Base-by-base conservation (phyloP, 2,113 vertebrate genomes). In the Peromyscus polionotus region DNA sequence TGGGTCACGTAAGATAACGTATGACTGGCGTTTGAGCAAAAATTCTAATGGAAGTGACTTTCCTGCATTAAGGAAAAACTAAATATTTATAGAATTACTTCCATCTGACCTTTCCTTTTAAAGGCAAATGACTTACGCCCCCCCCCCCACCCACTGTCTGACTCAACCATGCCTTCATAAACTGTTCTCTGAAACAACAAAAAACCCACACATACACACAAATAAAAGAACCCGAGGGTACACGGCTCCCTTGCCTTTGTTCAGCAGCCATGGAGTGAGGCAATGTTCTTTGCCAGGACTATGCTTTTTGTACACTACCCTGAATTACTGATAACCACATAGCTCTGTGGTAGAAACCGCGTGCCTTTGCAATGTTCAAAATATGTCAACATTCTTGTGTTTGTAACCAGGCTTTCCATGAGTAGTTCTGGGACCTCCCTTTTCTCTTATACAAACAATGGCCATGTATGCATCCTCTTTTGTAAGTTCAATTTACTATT, bases 31-130 rank as follows among this genome's bases (percentile, higher is more conserved):
- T 61, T 42, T 65, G 61, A 93, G 24, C 61, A 81, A 51, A 87
- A 67, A 24, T 87, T 92, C 81, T 42, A 88, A n/a, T n/a, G 31
- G 42, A 51, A 63, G 68, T 85, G 93, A 93, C 39, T 51, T 81
- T 85, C 59, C 59, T 95, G 68, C 96, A 95, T 89, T 80, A 83
- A 90, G 48, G 24, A 19, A 91, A 67, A 54, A 70, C 33, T 83
- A 96, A 93, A 85, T 97, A 96, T 96, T 97, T 95, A 91, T 54
- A 91, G 65, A 93, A 95, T 96, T 96, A 83, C 90, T 96, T 90
- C 73, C 93, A 91, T 68, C 77, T 95, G 97, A 80, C 92, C 75
- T 92, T 96, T 86, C n/a, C 72, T 93, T 91, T 54, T 48, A 57
- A 95, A 93, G 84, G 88, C 36, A 90, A 84, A 94, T 96, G 90